Conservation (phyloP, 2,113 vertebrate species). For the Pteropus alecto region DNA sequence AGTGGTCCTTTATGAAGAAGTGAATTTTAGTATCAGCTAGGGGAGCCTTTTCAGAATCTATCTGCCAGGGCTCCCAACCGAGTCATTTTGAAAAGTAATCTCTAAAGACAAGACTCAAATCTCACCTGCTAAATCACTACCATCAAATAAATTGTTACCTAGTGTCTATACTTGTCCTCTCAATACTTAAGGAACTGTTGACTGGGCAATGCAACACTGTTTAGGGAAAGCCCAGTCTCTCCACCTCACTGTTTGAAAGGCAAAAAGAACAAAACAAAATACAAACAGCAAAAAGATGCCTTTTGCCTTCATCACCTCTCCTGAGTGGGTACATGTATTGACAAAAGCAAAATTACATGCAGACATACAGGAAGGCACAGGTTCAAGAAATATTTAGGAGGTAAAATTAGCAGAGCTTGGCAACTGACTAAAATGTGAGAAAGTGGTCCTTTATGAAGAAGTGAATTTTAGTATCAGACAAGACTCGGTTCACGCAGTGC, state of each 20-base stretch:
- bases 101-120: background rate
- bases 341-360: no score
- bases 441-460: background rate
- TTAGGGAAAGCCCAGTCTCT: background rate
- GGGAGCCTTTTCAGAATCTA: background rate
- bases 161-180: background rate
- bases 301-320: background rate
- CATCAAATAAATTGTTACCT: background rate
- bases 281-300: background rate
- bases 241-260: background rate
- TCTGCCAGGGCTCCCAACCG: background rate
- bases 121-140: background rate
- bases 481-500: background rate
- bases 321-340: no score
- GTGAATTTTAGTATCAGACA: background rate
- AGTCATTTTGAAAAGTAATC: background rate
- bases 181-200: background rate
- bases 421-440: background rate
- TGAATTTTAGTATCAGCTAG: background rate
- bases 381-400: background rate
- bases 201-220: background rate
- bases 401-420: background rate
- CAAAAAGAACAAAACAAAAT: background rate
- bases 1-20: background rate
- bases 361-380: background rate